These are phyloP conservation scores for Ypsolopha scabrella DNA, from an alignment of 2,888 invertebrate species.

Conservation along the genomic window DNA sequence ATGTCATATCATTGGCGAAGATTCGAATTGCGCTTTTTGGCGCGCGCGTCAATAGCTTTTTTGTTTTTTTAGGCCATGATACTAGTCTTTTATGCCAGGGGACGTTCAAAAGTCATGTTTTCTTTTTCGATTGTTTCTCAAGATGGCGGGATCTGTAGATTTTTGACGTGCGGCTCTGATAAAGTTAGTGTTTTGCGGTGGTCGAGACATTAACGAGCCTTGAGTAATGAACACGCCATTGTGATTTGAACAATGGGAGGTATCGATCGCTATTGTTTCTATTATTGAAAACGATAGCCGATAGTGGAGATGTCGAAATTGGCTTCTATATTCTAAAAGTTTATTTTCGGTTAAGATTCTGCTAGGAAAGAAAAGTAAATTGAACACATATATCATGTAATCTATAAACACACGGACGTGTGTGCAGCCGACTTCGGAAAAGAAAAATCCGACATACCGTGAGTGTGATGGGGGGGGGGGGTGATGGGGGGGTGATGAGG, in stretches of 20 bases:
- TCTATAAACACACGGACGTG: too few species aligned
- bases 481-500: too few species aligned
- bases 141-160: constrained; percentile 46
- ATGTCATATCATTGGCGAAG: constrained; percentile 54
- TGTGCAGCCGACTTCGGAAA: too few species aligned
- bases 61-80: constrained; percentile 27
- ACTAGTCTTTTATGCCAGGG: constrained; percentile 52
- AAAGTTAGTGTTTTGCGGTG: constrained; percentile 63
- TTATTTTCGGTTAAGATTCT: too few species aligned
- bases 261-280: constrained; percentile 56
- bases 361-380: too few species aligned
- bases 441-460: too few species aligned
- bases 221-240: constrained; percentile 66
- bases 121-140: constrained; percentile 27
- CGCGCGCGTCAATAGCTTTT: constrained; percentile 16
- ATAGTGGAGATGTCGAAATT: background rate
- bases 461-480: too few species aligned
- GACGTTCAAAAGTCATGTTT: constrained; percentile 40
- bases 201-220: constrained; percentile 57
- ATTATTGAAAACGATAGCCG: constrained; percentile 44
- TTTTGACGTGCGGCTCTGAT: constrained; percentile 59
- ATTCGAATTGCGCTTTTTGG: constrained; percentile 17
- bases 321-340: too few species aligned
- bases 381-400: too few species aligned
- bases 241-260: constrained; percentile 60